These are phyloP conservation scores for Amphibalanus amphitrite DNA, from an alignment of 1,140 invertebrate species.

Conservation along the genomic window DNA sequence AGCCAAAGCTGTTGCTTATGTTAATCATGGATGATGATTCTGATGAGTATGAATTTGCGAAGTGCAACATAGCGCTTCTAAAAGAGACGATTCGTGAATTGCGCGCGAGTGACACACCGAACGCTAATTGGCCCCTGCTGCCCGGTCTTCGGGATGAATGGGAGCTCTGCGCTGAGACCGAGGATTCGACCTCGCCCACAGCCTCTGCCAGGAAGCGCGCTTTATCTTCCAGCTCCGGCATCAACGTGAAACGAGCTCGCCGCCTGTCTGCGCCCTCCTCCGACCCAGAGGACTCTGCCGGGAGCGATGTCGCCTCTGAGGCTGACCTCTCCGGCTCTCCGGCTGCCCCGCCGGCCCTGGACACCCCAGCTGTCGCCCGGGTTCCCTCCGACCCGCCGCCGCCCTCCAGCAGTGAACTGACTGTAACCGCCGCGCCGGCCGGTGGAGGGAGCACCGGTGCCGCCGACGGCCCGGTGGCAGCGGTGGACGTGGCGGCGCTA, in stretches of 20 bases:
- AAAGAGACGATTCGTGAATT: background rate
- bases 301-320: no score
- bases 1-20: background rate
- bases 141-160: background rate
- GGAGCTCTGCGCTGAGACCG: background rate
- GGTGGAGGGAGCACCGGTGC: no score
- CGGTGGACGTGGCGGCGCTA: background rate
- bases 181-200: background rate
- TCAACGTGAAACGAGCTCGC: background rate
- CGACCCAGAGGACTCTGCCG: background rate
- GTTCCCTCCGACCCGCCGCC: background rate
- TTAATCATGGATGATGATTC: background rate
- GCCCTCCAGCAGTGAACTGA: background rate
- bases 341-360: background rate
- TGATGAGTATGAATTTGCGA: background rate
- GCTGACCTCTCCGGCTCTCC: background rate
- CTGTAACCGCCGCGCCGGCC: background rate
- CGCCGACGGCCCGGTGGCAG: background rate
- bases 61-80: background rate
- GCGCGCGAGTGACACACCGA: background rate
- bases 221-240: background rate
- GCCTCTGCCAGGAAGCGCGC: background rate
- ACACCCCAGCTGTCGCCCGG: no score
- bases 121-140: background rate
- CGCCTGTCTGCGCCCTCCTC: background rate